Evolutionary conservation across 2,113 vertebrate genomes (phyloP).

Genomic region (Pygoscelis antarcticus): DNA sequence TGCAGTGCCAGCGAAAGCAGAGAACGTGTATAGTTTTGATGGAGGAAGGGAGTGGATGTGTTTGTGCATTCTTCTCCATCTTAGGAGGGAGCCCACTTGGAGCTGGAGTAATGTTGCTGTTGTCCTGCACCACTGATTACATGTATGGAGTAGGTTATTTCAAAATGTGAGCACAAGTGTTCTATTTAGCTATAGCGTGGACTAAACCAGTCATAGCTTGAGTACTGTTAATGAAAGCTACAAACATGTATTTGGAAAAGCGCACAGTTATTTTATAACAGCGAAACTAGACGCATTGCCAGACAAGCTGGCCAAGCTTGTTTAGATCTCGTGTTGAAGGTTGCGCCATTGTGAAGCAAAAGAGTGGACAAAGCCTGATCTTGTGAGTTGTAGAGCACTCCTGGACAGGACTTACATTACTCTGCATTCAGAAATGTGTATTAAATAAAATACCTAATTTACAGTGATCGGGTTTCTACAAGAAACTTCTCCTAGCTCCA

Average conservation of each 20-base stretch:
- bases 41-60: not conserved
- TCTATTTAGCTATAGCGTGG: not conserved
- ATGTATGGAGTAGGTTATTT: not conserved
- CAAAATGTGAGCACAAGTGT: accelerated
- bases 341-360: not conserved
- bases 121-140: not conserved
- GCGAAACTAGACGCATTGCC: not conserved
- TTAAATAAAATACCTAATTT: not conserved
- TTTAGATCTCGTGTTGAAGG: not conserved
- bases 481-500: not conserved
- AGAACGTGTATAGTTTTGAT: not conserved
- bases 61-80: not conserved
- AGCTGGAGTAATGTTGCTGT: not conserved
- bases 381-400: not conserved
- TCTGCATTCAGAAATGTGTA: not conserved
- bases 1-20: not conserved
- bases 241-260: not conserved
- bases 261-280: not conserved
- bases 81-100: not conserved
- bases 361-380: not conserved
- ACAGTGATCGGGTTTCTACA: not conserved
- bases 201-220: not conserved
- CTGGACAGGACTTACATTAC: not conserved
- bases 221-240: not conserved
- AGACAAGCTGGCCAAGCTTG: not conserved